phyloP scores from a whole-genome alignment of 37 sponge, comb jelly and placozoan genomes.

The Spongilla lacustris region DNA sequence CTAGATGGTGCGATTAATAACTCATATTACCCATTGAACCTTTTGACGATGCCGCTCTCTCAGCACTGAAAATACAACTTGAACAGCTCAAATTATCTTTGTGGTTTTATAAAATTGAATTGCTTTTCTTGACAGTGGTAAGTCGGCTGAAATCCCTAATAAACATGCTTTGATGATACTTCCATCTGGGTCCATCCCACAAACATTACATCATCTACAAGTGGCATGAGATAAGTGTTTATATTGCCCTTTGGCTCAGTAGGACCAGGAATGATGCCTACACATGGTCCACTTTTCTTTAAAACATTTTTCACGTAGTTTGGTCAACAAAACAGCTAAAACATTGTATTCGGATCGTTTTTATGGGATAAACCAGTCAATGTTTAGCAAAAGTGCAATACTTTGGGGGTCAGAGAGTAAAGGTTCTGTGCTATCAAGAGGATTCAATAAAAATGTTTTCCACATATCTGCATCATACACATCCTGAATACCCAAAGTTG shows the following conservation, averaged over 20 bases:
- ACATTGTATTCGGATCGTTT: neutral
- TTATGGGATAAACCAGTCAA: neutral
- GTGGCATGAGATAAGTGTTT: neutral
- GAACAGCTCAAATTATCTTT: neutral
- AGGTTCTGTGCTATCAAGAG: too few relatives aligned
- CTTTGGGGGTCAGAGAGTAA: neutral
- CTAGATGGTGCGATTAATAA: neutral
- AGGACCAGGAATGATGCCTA: conserved; percentile 6
- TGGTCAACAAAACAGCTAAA: neutral
- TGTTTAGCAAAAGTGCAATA: neutral
- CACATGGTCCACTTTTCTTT: neutral
- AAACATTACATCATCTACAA: neutral
- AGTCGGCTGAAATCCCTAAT: neutral
- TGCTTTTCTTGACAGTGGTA: too few relatives aligned
- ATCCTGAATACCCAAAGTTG: neutral
- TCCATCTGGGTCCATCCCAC: neutral
- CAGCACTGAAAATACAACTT: neutral
- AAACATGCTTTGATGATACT: too few relatives aligned
- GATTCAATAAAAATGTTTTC: too few relatives aligned
- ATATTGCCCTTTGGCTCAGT: neutral
- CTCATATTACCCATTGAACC: neutral
- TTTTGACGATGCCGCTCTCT: neutral
- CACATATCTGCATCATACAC: neutral
- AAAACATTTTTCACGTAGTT: neutral
- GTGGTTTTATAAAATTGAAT: neutral